Evolutionary conservation across 2,888 invertebrate species (phyloP), one percentile per base, ranked within the genome.

Genomic region (Alsophila aescularia): DNA sequence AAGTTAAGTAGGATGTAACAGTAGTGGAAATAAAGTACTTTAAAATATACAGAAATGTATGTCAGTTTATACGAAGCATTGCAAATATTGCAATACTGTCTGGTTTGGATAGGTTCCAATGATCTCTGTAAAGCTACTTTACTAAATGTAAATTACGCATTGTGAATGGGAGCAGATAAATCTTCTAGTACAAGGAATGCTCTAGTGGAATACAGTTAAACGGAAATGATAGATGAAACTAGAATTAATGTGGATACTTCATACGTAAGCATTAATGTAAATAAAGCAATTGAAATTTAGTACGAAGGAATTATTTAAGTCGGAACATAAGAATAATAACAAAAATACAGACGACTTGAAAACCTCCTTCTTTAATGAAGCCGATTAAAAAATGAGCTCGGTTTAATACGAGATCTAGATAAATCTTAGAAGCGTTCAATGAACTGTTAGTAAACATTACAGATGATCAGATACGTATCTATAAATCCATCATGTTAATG

Each of bases 31-130:
- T 31, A 41, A 49, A 18, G 31, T 14, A 41, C 47, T 51, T 60
- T 60, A 52, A 60, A 49, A 52, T 48, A 45, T 52, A 52, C 36
- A 53, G 16, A 50, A 49, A 58, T 45, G 42, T 47, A 35, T 36
- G 42, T 21, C 47, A 35, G 52, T 57, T 48, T 54, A 54, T 57
- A 52, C 42, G 42, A 52, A 52, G 52, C 29, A 53, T 37, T 45
- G 49, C 35, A 52, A 52, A 51, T 24, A 53, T 37, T 45, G 49
- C 35, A 54, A 47, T 49, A 55, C 58, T 51, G 60, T 66, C 65
- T 52, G 36, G 56, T 42, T 74, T 77, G 78, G 79, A 75, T 58
- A 66, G 66, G 61, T 70, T 77, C 78, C 78, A 79, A 75, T 65
- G 66, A 61, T 66, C 45, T 57, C 43, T 42, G 49, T 52, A 62